Evolutionary conservation across 2,888 invertebrate genomes (phyloP), one percentile per base, ranked within the genome.

Genomic region (Pegoplata infirma): DNA sequence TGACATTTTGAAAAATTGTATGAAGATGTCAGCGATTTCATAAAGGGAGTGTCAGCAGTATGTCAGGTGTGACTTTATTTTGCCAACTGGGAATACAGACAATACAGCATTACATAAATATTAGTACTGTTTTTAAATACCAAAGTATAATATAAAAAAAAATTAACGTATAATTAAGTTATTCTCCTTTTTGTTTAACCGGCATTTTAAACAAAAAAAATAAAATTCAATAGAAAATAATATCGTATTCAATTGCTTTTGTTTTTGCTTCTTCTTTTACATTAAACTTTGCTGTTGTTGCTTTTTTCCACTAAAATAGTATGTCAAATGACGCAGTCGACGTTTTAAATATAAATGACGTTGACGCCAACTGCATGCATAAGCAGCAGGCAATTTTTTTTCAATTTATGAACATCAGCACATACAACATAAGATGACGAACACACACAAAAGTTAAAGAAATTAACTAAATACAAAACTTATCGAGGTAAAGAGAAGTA

Each of bases 341-440:
- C 61, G 61, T 47, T 46, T 32, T 14, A 44, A 17, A 17, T 5
- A 25, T 5, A 6, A 5, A 5, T 6, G 25, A 25, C 25, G 25
- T 25, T 25, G 25, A 25, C 3, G 25, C 6, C n/a, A 25, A 6
- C 6, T 25, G 25, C 25, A 25, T 25, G 6, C 25, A 6, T 6
- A 25, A 10, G 7, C 25, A 23, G 51, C 51, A 21, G 23, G 23
- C 25, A 51, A 51, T 51, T 23, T 19, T 40, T 55, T 36, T n/a
- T 32, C 12, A 14, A 19, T n/a, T n/a, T n/a, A n/a, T n/a, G n/a
- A n/a, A n/a, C n/a, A n/a, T n/a, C 44, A 59, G 28, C 23, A 51
- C 25, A n/a, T n/a, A n/a, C n/a, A 67, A 58, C 49, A 47, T 51
- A 59, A 53, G 56, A 66, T 66, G 58, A 66, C 59, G 53, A 75